phyloP scores from a whole-genome alignment of 2,113 vertebrate genomes.

The Origma solitaria region DNA sequence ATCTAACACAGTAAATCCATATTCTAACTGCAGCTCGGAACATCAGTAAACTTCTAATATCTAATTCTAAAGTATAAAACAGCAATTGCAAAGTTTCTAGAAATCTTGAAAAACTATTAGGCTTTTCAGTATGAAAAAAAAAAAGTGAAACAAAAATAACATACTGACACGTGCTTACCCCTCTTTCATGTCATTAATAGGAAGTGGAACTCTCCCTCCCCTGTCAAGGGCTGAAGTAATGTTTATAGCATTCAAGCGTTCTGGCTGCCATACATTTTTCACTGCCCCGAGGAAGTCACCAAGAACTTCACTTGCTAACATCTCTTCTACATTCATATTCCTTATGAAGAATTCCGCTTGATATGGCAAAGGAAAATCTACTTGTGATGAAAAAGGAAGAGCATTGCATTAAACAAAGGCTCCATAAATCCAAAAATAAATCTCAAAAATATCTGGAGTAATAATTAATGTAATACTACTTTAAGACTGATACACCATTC shows the following conservation, averaged over 20 bases:
- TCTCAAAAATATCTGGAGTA: neutral
- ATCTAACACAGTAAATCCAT: neutral
- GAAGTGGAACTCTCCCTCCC: slow-evolving; percentile 91
- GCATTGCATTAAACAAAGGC: neutral
- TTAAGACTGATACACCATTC: neutral
- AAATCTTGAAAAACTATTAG: neutral
- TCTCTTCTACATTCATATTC: slow-evolving; percentile 99
- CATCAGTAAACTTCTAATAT: neutral
- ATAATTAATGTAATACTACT: neutral
- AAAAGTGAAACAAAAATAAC: neutral
- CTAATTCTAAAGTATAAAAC: neutral
- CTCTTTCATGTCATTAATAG: slow-evolving; percentile 96
- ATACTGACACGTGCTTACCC: slow-evolving; percentile 76
- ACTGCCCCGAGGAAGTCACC: slow-evolving; percentile 96
- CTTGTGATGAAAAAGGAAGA: slow-evolving; percentile 10
- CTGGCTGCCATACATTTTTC: slow-evolving; percentile 97
- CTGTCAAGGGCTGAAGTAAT: slow-evolving; percentile 95
- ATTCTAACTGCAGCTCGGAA: fast-evolving
- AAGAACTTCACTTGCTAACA: slow-evolving; percentile 95
- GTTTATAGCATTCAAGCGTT: slow-evolving; percentile 94
- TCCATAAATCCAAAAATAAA: neutral
- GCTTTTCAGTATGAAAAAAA: neutral
- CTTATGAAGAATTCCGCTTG: slow-evolving; percentile 97
- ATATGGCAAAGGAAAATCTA: slow-evolving; percentile 91
- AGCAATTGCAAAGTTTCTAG: neutral